Percentiles rank a stretch among this genome's conserved stretches.
Evolutionary conservation across 2,888 invertebrate species (phyloP).

Genomic region (Branchipolynoe longqiensis): DNA sequence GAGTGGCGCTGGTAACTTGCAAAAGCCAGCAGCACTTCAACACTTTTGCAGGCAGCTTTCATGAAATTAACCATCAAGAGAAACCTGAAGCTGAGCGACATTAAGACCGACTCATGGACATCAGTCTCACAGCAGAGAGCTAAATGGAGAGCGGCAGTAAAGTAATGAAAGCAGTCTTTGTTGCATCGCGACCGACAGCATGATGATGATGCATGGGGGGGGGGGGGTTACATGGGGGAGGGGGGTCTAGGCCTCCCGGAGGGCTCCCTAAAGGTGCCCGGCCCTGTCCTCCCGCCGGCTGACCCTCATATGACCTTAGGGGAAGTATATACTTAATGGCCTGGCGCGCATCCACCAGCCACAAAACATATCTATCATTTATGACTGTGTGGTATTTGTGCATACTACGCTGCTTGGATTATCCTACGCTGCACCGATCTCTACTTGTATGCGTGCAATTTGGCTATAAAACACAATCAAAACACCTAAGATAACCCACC

Average conservation of each 20-base stretch:
- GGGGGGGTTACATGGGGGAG: background rate
- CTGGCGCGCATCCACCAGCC: background rate
- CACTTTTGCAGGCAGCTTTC: too few relatives aligned
- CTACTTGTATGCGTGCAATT: slow-evolving; percentile 9
- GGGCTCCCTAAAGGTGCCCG: background rate
- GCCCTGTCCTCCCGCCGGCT: too few relatives aligned
- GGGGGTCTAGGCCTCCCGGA: background rate
- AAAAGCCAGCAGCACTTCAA: too few relatives aligned
- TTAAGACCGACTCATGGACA: too few relatives aligned
- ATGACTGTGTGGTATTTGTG: background rate
- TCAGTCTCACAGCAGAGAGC: background rate
- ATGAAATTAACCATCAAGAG: too few relatives aligned
- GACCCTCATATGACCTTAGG: background rate
- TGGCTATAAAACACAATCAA: too few relatives aligned
- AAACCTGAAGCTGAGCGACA: too few relatives aligned
- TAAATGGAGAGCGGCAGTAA: background rate
- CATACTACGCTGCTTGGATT: background rate
- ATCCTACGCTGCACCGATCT: background rate
- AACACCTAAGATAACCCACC: too few relatives aligned
- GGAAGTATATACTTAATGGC: slow-evolving; percentile 8
- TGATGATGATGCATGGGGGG: background rate
- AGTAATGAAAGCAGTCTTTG: too few relatives aligned
- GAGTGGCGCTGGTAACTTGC: too few relatives aligned
- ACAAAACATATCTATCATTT: slow-evolving; percentile 13
- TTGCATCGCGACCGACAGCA: background rate